Conservation (phyloP, 2,113 vertebrate species). For the Sterna hirundo region DNA sequence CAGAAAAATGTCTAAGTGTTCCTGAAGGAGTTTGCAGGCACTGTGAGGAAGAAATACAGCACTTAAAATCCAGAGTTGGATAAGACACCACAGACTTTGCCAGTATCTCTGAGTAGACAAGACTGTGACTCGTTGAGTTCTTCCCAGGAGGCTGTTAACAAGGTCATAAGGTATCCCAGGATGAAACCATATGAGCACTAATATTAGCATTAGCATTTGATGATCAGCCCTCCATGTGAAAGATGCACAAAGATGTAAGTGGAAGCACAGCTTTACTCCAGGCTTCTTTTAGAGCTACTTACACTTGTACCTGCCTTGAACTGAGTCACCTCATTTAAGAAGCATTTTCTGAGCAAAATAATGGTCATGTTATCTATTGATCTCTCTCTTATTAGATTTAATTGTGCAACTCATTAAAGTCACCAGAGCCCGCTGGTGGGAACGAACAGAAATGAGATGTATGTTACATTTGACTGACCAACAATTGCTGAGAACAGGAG, state of each 20-base stretch:
- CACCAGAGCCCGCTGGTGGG: background rate
- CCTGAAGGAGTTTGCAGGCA: background rate
- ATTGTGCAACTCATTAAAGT: constrained; percentile 39
- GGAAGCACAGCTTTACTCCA: background rate
- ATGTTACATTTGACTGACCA: background rate
- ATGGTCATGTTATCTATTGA: background rate
- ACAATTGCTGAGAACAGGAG: background rate
- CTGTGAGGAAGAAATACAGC: background rate
- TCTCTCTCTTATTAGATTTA: background rate
- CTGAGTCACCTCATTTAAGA: background rate
- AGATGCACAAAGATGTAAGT: background rate
- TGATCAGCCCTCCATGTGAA: background rate
- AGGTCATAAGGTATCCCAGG: background rate
- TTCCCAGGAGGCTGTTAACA: background rate
- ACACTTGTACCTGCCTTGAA: background rate
- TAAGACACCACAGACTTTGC: background rate
- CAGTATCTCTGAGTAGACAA: background rate
- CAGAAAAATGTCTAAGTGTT: background rate
- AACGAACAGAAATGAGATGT: background rate
- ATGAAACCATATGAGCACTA: background rate
- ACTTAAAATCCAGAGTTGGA: background rate
- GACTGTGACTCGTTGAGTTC: background rate
- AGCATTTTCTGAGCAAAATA: constrained; percentile 14
- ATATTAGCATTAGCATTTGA: background rate
- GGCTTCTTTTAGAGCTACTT: background rate